Evolutionary conservation across 2,797 vertebrate species (phyloP).

Genomic region (Chelonia mydas): DNA sequence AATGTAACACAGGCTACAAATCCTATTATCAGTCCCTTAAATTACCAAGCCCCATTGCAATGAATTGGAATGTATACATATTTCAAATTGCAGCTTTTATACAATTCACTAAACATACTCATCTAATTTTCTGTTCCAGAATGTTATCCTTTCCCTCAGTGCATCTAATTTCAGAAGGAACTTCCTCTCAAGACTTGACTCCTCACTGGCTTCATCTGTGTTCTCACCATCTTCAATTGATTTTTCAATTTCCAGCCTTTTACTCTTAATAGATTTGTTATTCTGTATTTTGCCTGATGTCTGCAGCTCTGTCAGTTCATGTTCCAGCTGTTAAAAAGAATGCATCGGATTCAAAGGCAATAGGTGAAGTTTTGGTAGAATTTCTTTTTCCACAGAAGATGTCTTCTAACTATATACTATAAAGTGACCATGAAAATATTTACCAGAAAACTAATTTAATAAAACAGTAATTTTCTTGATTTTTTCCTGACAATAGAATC

Average conservation of each 20-base stretch:
- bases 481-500: background rate
- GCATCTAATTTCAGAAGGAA: slow-evolving; percentile 81
- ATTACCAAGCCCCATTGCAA: background rate
- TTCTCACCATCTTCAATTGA: background rate
- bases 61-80: background rate
- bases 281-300: slow-evolving; percentile 52
- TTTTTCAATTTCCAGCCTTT: slow-evolving; percentile 35
- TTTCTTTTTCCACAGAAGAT: background rate
- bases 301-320: slow-evolving; percentile 76
- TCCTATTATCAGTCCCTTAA: background rate
- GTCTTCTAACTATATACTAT: background rate
- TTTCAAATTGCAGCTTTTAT: background rate
- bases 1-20: background rate
- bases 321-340: slow-evolving; percentile 81
- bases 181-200: slow-evolving; percentile 75
- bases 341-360: background rate
- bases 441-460: background rate
- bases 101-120: slow-evolving; percentile 78
- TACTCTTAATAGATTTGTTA: background rate
- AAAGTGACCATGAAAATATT: background rate
- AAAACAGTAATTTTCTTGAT: background rate
- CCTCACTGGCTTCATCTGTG: slow-evolving; percentile 29
- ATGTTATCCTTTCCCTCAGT: slow-evolving; percentile 80
- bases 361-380: background rate
- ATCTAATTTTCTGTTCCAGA: slow-evolving; percentile 83